Evolutionary conservation across 2,797 vertebrate species (phyloP).

Genomic region (Fratercula arctica): DNA sequence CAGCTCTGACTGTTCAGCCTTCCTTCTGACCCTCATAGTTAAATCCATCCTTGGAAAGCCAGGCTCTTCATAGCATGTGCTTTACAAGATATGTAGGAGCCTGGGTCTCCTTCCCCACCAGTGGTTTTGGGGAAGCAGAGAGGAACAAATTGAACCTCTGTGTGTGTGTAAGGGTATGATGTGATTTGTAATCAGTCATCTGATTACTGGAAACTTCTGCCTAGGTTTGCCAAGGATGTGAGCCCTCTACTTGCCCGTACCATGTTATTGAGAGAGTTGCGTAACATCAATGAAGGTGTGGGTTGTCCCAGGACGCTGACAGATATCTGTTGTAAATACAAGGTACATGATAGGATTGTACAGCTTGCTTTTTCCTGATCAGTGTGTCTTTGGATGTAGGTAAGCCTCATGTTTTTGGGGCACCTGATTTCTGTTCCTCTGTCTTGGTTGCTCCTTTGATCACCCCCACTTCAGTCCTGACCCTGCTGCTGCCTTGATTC

Average conservation of each 20-base stretch:
- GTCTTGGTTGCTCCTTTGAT: background rate
- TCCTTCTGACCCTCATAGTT: background rate
- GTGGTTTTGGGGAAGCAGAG: background rate
- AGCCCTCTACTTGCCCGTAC: background rate
- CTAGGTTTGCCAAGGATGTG: background rate
- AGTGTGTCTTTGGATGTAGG: background rate
- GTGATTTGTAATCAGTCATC: background rate
- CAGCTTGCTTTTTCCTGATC: background rate
- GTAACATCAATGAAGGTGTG: background rate
- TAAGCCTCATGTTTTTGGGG: background rate
- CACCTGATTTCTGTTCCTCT: background rate
- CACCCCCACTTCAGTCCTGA: background rate
- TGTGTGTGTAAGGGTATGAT: background rate
- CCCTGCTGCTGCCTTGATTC: background rate
- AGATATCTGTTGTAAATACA: background rate
- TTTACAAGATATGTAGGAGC: background rate
- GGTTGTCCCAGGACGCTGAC: background rate
- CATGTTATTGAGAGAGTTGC: background rate
- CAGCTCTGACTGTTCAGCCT: background rate
- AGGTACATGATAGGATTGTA: background rate
- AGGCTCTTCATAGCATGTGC: background rate
- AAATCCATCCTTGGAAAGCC: background rate
- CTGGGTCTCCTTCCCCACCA: background rate
- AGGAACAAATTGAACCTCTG: background rate
- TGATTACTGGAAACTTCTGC: background rate